phyloP scores from a whole-genome alignment of 2,113 vertebrate genomes.

The Budorcas taxicolor region DNA sequence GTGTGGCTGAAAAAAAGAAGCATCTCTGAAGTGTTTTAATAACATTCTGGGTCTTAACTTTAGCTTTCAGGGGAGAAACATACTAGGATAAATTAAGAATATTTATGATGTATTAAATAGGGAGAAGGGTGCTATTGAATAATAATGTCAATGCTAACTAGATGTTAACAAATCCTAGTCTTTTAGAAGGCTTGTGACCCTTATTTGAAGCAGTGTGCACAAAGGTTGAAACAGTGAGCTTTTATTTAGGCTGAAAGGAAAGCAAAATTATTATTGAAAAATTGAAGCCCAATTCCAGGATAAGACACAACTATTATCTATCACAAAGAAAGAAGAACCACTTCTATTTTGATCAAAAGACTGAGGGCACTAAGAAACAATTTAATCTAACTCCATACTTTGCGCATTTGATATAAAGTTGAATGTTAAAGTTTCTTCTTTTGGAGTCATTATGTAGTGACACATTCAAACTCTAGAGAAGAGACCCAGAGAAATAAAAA shows the following conservation, averaged over 20 bases:
- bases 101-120: conserved; percentile 32
- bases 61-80: background rate
- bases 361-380: conserved; percentile 30
- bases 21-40: conserved; percentile 12
- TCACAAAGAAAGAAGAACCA: conserved; percentile 51
- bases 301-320: conserved; percentile 57
- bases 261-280: conserved; percentile 64
- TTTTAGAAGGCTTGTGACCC: background rate
- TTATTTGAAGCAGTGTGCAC: conserved; percentile 27
- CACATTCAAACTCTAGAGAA: conserved; percentile 31
- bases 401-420: conserved; percentile 44
- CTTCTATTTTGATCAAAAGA: conserved; percentile 67
- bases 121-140: background rate
- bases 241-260: conserved; percentile 61
- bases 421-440: conserved; percentile 40
- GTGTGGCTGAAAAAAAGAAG: background rate
- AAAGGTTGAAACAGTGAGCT: conserved; percentile 49
- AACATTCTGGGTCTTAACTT: background rate
- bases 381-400: conserved; percentile 52
- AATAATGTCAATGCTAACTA: conserved; percentile 7
- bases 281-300: conserved; percentile 32
- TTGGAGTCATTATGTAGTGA: conserved; percentile 40
- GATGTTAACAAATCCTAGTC: background rate
- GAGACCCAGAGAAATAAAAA: conserved; percentile 35
- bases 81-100: background rate